Conservation (phyloP, 2,797 vertebrate species). For the Moxostoma hubbsi region DNA sequence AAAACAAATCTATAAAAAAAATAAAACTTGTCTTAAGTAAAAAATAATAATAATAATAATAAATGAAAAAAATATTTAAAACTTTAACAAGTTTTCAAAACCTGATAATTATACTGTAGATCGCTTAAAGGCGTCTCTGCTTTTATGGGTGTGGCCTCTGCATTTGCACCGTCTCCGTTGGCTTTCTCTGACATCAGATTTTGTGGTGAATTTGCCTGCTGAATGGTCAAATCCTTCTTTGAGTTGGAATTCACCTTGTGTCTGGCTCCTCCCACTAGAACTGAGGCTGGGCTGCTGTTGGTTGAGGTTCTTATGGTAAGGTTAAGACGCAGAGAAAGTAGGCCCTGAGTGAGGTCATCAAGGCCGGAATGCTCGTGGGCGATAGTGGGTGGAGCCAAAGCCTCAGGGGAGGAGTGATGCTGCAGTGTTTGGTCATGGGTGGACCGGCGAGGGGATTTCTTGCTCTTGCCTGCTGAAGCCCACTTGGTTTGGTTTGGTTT, state of each 20-base stretch:
- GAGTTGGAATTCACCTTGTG: slow-evolving; percentile 61
- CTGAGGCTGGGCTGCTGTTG: slow-evolving; percentile 54
- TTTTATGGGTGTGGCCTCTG: slow-evolving; percentile 47
- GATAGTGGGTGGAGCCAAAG: slow-evolving; percentile 33
- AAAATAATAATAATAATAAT: too few species aligned
- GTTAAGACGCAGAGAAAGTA: slow-evolving; percentile 73
- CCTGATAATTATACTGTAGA: background rate
- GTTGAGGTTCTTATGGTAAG: slow-evolving; percentile 61
- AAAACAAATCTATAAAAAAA: too few species aligned
- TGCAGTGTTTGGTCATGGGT: slow-evolving; percentile 17
- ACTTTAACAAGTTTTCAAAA: too few species aligned
- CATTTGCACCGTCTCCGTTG: slow-evolving; percentile 26
- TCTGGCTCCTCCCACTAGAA: slow-evolving; percentile 68
- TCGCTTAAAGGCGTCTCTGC: slow-evolving; percentile 40
- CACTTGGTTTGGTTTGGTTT: slow-evolving; percentile 71
- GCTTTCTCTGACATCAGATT: slow-evolving; percentile 45
- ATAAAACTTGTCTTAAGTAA: too few species aligned
- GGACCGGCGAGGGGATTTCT: slow-evolving; percentile 58
- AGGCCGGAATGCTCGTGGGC: slow-evolving; percentile 54
- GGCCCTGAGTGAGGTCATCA: slow-evolving; percentile 72
- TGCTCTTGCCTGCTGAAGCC: slow-evolving; percentile 67
- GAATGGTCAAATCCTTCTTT: slow-evolving; percentile 39
- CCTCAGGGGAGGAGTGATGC: slow-evolving; percentile 34
- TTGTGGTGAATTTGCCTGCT: slow-evolving; percentile 37
- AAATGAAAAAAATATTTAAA: background rate